Base-by-base conservation (phyloP, 1,140 invertebrate species). In the Lasaia peninsularis region DNA sequence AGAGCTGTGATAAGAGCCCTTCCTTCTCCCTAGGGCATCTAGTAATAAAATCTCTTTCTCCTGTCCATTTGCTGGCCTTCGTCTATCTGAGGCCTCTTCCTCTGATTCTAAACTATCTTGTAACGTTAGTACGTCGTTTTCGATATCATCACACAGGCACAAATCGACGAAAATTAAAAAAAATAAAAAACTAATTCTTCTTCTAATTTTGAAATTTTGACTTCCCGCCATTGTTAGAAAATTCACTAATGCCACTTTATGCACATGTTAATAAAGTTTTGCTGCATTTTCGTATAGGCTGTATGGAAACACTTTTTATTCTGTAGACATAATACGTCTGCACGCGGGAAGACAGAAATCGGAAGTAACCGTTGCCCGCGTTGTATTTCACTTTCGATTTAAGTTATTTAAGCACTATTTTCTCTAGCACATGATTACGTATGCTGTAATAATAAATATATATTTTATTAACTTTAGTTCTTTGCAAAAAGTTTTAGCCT, bases 41-140 rank as follows among this genome's bases (percentile, higher is more conserved):
- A 95, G 86, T 24, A 96, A 80, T 52, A 95, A 81, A 61, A 94
- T 90, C 56, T 95, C 94, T 69, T 95, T 94, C 60, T 95, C 93
- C 71, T 94, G 93, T 52, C 92, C 93, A 51, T 89, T 91, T 2
- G 91, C 88, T 35, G 93, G 93, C 33, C 91, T 83, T 32, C 89
- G 69, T 56, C 91, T 87, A 16, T 85, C 86, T 0, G 77, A 72
- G 2, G 68, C 63, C 24, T 80, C 67, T 6, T 78, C 63, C 62
- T 72, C 78, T 16, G 73, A 57, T 58, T 80, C 79, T 53, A 88
- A 78, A 62, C 77, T 69, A 14, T 80, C 81, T 73, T 86, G 76
- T 58, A 88, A 73, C 0, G 80, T 86, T 51, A 88, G 74, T 11
- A 88, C 80, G 44, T 88, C 86, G 56, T 86, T 86, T n/a, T 85